phyloP scores from a whole-genome alignment of 2,888 invertebrate genomes.

The Heliconius erato region DNA sequence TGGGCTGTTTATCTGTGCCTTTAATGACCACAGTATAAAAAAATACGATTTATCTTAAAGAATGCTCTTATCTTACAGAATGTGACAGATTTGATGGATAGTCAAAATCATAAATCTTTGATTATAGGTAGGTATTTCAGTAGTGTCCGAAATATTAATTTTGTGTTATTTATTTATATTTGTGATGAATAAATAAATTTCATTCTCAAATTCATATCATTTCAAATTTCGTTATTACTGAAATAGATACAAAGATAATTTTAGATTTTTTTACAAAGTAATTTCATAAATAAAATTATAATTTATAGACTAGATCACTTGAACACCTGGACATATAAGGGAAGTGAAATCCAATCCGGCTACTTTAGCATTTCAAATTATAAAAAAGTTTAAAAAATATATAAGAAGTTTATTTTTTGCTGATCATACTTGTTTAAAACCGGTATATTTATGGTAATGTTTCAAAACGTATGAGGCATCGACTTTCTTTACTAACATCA shows the following conservation, averaged over 20 bases:
- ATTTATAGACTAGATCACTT: neutral
- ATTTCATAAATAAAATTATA: neutral
- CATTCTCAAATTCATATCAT: too few relatives aligned
- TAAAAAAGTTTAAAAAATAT: neutral
- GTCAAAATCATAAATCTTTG: neutral
- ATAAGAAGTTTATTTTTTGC: neutral
- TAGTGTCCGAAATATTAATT: neutral
- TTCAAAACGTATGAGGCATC: slow-evolving; percentile 42
- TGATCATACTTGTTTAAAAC: slow-evolving; percentile 29
- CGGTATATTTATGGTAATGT: slow-evolving; percentile 41
- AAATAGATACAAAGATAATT: too few relatives aligned
- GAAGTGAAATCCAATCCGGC: neutral
- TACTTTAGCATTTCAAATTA: neutral
- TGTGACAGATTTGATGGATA: slow-evolving; percentile 29
- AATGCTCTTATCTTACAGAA: neutral
- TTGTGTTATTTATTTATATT: neutral
- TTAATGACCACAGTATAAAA: slow-evolving; percentile 5
- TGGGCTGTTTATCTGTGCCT: slow-evolving; percentile 16
- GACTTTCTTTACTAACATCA: slow-evolving; percentile 43
- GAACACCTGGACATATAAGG: too few relatives aligned
- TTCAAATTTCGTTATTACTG: neutral
- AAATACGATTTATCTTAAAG: slow-evolving; percentile 28
- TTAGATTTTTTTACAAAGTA: too few relatives aligned
- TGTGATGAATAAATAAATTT: neutral
- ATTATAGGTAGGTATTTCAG: neutral